A percentile compares a stretch with the other conserved stretches of the same genome.
phyloP scores from a whole-genome alignment of 2,797 vertebrate genomes.

The Lepus townsendii region DNA sequence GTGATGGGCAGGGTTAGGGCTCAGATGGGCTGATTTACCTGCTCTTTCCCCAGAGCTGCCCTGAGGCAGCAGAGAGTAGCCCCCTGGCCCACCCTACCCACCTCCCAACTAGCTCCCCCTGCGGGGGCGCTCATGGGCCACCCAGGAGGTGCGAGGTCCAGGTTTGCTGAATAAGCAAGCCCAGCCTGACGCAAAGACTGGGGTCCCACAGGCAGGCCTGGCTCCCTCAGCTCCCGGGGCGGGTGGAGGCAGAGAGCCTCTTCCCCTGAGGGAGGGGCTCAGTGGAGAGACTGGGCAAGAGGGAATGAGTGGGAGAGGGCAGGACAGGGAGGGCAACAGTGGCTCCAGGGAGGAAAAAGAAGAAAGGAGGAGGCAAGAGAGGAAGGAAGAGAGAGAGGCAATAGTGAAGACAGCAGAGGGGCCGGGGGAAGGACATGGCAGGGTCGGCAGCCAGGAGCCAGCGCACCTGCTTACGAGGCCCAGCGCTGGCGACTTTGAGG shows the following conservation, averaged over 20 bases:
- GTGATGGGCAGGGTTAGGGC: background rate
- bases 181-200: background rate
- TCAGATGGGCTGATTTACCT: background rate
- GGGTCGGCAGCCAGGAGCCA: fast-evolving
- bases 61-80: no score
- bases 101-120: no score
- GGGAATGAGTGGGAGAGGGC: background rate
- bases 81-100: no score
- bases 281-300: background rate
- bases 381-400: background rate
- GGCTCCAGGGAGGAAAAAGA: background rate
- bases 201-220: background rate
- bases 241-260: background rate
- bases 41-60: background rate
- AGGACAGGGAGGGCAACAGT: background rate
- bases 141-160: background rate
- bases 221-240: no score
- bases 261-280: background rate
- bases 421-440: background rate
- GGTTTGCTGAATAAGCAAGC: background rate
- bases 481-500: background rate
- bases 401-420: background rate
- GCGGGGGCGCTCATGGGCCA: no score
- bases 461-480: background rate
- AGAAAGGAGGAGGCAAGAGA: background rate